Evolutionary conservation across 2,113 vertebrate genomes (phyloP).

Genomic region (Pseudorectes ferrugineus): DNA sequence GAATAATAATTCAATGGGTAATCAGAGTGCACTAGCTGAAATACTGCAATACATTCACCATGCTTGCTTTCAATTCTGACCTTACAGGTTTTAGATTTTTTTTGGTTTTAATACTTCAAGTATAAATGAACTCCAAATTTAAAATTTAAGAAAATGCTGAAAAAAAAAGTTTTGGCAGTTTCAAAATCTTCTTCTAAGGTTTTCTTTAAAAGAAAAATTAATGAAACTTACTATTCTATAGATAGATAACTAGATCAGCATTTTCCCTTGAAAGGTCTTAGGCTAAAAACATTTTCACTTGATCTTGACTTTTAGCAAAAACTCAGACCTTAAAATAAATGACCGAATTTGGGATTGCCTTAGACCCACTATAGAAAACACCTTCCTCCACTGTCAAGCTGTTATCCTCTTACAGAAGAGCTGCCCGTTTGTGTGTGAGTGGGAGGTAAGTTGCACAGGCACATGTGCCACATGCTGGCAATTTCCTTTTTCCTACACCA

Average conservation of each 20-base stretch:
- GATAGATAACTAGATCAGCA: neutral
- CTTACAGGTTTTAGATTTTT: neutral
- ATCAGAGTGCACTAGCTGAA: neutral
- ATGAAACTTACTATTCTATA: neutral
- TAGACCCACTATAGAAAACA: neutral
- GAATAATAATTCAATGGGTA: neutral
- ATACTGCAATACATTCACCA: neutral
- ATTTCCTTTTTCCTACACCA: neutral
- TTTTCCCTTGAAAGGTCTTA: neutral
- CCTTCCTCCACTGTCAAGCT: neutral
- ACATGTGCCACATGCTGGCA: neutral
- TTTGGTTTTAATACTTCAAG: neutral
- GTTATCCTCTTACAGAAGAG: neutral
- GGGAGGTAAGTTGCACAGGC: neutral
- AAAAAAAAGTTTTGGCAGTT: neutral
- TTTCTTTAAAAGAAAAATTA: neutral
- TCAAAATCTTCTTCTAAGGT: neutral
- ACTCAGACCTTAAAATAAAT: neutral
- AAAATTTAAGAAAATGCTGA: neutral
- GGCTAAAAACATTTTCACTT: neutral
- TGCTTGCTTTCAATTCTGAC: neutral
- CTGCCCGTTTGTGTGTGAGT: neutral
- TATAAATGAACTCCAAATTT: neutral
- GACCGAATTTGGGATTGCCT: neutral
- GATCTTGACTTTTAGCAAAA: neutral